phyloP scores from a whole-genome alignment of 2,797 vertebrate species.

The Spheniscus humboldti region DNA sequence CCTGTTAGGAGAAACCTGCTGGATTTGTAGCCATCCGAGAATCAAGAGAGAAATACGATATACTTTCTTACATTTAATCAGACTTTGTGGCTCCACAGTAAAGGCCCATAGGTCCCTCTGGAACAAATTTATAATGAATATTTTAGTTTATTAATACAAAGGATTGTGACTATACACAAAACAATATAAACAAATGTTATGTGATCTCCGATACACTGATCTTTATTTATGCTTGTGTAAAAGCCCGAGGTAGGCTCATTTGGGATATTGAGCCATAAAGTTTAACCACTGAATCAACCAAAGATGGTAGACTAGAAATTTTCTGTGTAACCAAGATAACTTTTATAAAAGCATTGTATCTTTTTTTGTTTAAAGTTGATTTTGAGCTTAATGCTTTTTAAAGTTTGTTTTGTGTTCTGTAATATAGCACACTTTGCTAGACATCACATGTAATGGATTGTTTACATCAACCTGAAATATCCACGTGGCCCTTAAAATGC shows the following conservation, averaged over 20 bases:
- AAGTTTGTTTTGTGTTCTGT: background rate
- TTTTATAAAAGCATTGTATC: background rate
- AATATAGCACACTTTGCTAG: background rate
- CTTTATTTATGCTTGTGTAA: background rate
- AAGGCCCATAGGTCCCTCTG: constrained; percentile 40
- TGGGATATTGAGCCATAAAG: background rate
- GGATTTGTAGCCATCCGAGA: background rate
- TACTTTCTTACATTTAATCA: constrained; percentile 67
- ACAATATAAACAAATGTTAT: constrained; percentile 50
- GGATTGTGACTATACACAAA: constrained; percentile 38
- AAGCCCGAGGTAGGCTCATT: background rate
- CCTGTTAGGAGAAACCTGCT: constrained; percentile 32
- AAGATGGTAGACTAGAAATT: background rate
- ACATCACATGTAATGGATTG: background rate
- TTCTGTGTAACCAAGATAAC: background rate
- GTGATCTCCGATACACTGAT: background rate
- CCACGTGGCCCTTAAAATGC: background rate
- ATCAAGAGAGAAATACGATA: background rate
- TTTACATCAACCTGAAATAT: background rate
- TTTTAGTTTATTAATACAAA: constrained; percentile 75
- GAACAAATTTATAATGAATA: constrained; percentile 70
- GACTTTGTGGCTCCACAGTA: constrained; percentile 74
- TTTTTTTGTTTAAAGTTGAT: background rate
- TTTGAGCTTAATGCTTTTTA: background rate
- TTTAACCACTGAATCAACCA: constrained; percentile 7